A percentile compares a stretch with the other conserved stretches of the same genome.
These are phyloP conservation scores for Cyprinodon tularosa DNA, from an alignment of 2,113 vertebrate species.

Conservation along the genomic window DNA sequence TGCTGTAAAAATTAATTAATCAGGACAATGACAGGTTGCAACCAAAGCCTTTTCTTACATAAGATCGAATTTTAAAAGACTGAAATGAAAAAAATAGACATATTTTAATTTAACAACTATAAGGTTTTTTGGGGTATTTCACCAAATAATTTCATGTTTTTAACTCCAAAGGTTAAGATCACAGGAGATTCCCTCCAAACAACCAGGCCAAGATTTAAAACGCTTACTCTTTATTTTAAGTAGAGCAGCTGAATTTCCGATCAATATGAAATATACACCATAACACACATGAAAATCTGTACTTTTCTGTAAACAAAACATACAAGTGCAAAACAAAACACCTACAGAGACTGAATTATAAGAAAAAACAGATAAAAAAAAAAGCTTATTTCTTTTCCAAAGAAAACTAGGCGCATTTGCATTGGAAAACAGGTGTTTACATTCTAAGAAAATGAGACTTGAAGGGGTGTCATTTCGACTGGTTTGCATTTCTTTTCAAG, in stretches of 20 bases:
- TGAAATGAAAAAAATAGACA: not conserved
- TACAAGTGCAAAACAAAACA: not conserved
- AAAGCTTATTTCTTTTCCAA: conserved; percentile 22
- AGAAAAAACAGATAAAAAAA: not conserved
- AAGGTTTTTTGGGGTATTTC: not conserved
- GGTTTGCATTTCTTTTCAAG: conserved; percentile 22
- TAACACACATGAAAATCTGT: not conserved
- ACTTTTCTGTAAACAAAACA: not conserved
- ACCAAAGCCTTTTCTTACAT: not conserved
- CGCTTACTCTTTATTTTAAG: too few relatives aligned
- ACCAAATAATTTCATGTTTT: not conserved
- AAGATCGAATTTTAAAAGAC: not conserved
- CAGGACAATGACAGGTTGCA: not conserved
- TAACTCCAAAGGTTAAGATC: not conserved
- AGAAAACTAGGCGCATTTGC: conserved; percentile 26
- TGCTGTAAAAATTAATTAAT: not conserved
- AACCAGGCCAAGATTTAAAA: too few relatives aligned
- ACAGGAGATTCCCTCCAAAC: not conserved
- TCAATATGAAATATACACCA: not conserved
- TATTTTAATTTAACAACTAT: not conserved
- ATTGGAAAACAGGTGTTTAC: conserved; percentile 20
- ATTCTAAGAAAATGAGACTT: conserved; percentile 10
- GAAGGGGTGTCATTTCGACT: conserved; percentile 12
- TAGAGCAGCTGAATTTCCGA: not conserved
- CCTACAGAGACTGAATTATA: not conserved